Evolutionary conservation across 2,888 invertebrate genomes (phyloP).

Genomic region (Chloroclystis v-ata): DNA sequence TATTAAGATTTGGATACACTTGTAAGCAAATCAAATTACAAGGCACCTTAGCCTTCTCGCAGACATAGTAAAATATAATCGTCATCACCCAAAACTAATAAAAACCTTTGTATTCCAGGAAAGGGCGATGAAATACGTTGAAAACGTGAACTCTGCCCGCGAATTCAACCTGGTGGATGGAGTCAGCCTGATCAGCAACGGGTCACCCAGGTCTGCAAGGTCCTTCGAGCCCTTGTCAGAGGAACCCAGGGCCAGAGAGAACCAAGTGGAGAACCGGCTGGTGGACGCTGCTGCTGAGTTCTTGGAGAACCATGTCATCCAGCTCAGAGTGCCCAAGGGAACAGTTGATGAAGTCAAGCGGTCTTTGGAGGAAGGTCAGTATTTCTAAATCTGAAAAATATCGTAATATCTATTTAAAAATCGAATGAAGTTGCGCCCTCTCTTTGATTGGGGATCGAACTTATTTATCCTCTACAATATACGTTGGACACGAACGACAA

Average conservation of each 20-base stretch:
- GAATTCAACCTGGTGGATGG: constrained; percentile 80
- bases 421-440: too few species aligned
- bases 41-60: too few species aligned
- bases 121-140: constrained; percentile 83
- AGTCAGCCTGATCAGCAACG: constrained; percentile 72
- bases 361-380: constrained; percentile 88
- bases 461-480: too few species aligned
- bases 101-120: constrained; percentile 69
- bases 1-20: too few species aligned
- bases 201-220: constrained; percentile 77
- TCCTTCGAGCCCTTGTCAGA: constrained; percentile 82
- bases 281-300: constrained; percentile 87
- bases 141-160: constrained; percentile 69
- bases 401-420: too few species aligned
- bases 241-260: constrained; percentile 84
- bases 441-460: too few species aligned
- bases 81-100: not conserved
- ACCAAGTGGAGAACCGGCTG: constrained; percentile 84
- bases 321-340: constrained; percentile 86
- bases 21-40: too few species aligned
- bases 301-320: constrained; percentile 87
- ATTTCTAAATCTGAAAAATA: too few species aligned
- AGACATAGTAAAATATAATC: too few species aligned
- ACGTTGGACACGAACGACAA: too few species aligned
- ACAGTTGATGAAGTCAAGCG: constrained; percentile 86